Conservation (phyloP, 2,888 invertebrate genomes). For the Drosophila nr. medialis region DNA sequence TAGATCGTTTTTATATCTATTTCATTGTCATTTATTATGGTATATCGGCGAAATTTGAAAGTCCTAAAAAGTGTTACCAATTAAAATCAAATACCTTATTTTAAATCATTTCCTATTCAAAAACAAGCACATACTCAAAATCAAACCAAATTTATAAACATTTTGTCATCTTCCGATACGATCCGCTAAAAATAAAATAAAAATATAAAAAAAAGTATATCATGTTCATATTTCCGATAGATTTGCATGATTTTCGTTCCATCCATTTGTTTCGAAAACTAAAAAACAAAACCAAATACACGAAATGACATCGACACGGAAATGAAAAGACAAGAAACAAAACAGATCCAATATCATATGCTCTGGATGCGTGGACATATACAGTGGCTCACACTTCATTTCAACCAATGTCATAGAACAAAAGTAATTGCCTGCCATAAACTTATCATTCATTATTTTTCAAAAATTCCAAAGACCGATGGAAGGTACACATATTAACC, state of each 20-base stretch:
- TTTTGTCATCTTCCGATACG: constrained; percentile 2
- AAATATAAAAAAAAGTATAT: constrained; percentile 6
- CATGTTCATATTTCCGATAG: constrained; percentile 17
- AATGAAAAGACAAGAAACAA: constrained; percentile 36
- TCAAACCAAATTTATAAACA: constrained; percentile 3
- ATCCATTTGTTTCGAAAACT: constrained; percentile 19
- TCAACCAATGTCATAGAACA: no score
- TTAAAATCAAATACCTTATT: constrained; percentile 2
- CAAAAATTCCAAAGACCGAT: no score
- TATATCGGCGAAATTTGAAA: constrained; percentile 34
- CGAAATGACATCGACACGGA: constrained; percentile 68
- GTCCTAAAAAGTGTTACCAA: constrained; percentile 17
- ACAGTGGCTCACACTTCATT: no score
- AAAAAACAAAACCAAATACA: constrained; percentile 65
- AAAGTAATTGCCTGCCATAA: no score
- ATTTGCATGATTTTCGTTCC: constrained; percentile 4
- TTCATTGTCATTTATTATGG: constrained; percentile 40
- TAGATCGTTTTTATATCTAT: constrained; percentile 40
- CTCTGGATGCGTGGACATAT: constrained; percentile 45
- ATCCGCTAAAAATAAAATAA: constrained; percentile 10
- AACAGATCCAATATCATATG: constrained; percentile 47
- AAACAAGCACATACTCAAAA: constrained; percentile 18
- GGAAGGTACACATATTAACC: no score
- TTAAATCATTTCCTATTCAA: constrained; percentile 10
- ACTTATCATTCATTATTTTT: no score